Conservation (phyloP, 37 sponge, comb jelly and placozoan species). For the Sycon ciliatum region DNA sequence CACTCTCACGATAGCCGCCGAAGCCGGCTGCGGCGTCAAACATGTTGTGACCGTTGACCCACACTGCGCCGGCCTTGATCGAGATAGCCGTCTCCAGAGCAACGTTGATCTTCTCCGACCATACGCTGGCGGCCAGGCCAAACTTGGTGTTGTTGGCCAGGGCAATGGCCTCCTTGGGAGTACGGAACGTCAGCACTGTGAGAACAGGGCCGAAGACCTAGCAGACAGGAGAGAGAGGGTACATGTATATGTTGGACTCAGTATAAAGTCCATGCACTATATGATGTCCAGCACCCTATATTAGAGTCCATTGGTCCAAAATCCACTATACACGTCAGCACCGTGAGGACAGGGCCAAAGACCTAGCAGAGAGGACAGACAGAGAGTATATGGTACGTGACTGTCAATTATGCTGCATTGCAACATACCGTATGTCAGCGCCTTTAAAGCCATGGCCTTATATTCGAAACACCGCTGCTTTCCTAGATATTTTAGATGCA, state of each 20-base stretch:
- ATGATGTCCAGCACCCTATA: too few relatives aligned
- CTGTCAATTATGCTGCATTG: too few relatives aligned
- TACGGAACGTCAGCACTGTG: conserved; percentile 76
- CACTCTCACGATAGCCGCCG: conserved; percentile 88
- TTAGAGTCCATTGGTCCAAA: too few relatives aligned
- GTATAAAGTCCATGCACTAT: neutral
- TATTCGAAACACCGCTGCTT: too few relatives aligned
- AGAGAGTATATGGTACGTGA: too few relatives aligned
- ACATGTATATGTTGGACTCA: neutral
- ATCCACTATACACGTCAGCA: too few relatives aligned
- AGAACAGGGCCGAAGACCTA: conserved; percentile 93
- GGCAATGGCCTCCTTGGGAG: conserved; percentile 90
- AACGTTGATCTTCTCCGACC: conserved; percentile 78
- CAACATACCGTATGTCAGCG: too few relatives aligned
- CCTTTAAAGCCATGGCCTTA: too few relatives aligned
- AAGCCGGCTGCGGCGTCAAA: conserved; percentile 94
- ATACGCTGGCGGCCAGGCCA: conserved; percentile 76
- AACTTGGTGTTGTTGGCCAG: conserved; percentile 83
- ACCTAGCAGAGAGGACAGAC: too few relatives aligned
- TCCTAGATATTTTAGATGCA: too few relatives aligned
- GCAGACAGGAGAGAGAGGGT: neutral
- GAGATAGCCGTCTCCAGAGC: conserved; percentile 72
- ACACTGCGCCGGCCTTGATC: conserved; percentile 63
- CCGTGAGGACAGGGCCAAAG: too few relatives aligned
- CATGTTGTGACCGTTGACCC: conserved; percentile 87